phyloP scores from a whole-genome alignment of 2,797 vertebrate genomes.

The Eleutherodactylus coqui region DNA sequence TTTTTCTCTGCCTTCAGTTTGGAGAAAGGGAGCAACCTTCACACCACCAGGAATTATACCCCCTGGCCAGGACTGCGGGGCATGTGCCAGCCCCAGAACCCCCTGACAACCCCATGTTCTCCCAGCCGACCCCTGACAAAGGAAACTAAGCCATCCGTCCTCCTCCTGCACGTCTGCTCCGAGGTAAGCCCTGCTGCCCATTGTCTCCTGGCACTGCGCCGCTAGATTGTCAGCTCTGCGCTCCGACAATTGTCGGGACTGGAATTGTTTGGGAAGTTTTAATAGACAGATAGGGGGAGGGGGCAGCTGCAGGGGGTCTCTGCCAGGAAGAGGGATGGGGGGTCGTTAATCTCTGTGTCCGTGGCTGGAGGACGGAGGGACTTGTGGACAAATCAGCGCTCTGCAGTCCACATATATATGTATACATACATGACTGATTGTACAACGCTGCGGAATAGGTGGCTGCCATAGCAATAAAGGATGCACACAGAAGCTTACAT shows the following conservation, averaged over 20 bases:
- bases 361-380: not conserved
- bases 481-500: not conserved
- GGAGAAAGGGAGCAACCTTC: conserved; percentile 6
- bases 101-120: not conserved
- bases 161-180: not conserved
- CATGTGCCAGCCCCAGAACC: not conserved
- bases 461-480: not conserved
- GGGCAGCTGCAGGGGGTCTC: not conserved
- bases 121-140: not conserved
- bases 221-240: conserved; percentile 26
- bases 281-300: not conserved
- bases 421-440: not conserved
- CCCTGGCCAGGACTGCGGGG: conserved; percentile 48
- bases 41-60: conserved; percentile 42
- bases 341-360: not conserved
- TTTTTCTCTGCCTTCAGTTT: conserved; percentile 57
- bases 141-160: not conserved
- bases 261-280: not conserved
- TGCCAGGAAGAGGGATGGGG: not conserved
- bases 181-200: conserved; percentile 41
- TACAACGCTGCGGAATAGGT: not conserved
- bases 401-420: not conserved
- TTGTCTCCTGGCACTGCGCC: conserved; percentile 2
- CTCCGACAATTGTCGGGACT: not conserved
- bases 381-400: not conserved